Base-by-base conservation (phyloP, 2,797 vertebrate species). In the Poecilia velifera region DNA sequence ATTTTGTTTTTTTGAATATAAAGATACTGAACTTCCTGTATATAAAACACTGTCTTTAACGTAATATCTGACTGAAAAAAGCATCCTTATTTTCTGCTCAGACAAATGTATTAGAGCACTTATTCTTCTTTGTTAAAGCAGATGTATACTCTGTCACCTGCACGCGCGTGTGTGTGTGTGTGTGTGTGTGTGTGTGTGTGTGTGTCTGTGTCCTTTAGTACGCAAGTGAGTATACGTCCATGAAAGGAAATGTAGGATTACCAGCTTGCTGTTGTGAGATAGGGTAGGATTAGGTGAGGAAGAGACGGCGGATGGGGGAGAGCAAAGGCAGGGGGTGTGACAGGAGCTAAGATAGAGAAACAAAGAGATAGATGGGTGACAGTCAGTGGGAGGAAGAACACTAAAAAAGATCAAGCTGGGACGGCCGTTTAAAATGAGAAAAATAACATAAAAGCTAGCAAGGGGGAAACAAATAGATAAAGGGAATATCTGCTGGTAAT, bases 161-260 rank as follows among this genome's bases (percentile, higher is more conserved):
- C 73, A 22, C 66, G 34, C 31, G 31, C 31, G 31, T 66, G 55
- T 64, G 76, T 55, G 64, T 81, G 49, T 51, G 16, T 66, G 82
- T 45, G n/a, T n/a, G n/a, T n/a, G n/a, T n/a, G n/a, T n/a, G n/a
- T n/a, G n/a, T n/a, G 34, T 47, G 31, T 66, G 55, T 64, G 76
- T 55, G 64, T 81, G 49, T 51, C 20, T 66, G 82, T 45, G 34
- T 47, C 4, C 39, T 72, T 83, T 79, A 82, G 62, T 76, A 47
- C 46, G 80, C 76, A 77, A 25, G 46, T 36, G 82, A 81, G 41
- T 71, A 25, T 55, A 71, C 3, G n/a, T 68, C 76, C n/a, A 79
- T 77, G 78, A 85, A 82, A 85, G 72, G 72, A 83, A 86, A 84
- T 89, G 88, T 91, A 89, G 89, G 90, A 91, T 94, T 93, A 94